Conservation (phyloP, 2,113 vertebrate species). For the Eulemur macaco region DNA sequence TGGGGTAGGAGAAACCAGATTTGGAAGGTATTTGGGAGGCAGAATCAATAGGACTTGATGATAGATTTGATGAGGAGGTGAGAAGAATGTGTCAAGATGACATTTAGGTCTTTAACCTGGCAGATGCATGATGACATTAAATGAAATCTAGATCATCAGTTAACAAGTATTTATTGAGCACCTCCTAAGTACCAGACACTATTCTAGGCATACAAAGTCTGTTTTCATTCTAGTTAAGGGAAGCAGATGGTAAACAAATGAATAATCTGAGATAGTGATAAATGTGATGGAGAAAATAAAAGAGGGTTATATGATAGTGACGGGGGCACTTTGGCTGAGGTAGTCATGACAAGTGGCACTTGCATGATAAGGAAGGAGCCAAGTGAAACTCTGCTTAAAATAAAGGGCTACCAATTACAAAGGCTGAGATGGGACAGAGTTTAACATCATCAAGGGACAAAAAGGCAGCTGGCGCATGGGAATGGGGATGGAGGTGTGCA, state of each 20-base stretch:
- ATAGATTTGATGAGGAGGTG: not conserved
- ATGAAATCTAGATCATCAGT: not conserved
- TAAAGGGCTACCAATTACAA: not conserved
- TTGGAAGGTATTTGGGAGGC: not conserved
- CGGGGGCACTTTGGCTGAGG: not conserved
- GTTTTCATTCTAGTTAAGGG: not conserved
- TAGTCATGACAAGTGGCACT: not conserved
- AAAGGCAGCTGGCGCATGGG: not conserved
- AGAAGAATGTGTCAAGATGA: not conserved
- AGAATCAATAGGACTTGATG: not conserved
- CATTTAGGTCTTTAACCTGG: not conserved
- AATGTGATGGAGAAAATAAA: not conserved
- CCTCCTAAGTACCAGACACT: not conserved
- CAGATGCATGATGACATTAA: not conserved
- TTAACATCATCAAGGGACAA: not conserved
- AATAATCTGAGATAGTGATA: not conserved
- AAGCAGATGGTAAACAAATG: not conserved
- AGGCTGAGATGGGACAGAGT: not conserved
- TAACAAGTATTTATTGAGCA: not conserved
- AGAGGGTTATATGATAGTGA: not conserved
- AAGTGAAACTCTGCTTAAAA: not conserved
- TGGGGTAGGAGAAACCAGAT: not conserved
- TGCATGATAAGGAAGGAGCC: not conserved
- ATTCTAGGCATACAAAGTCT: not conserved
- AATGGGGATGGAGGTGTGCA: not conserved